Percentiles rank a stretch among this genome's conserved stretches.
These are phyloP conservation scores for Cataglyphis altisquamis DNA, from an alignment of 2,888 invertebrate species.

Conservation along the genomic window DNA sequence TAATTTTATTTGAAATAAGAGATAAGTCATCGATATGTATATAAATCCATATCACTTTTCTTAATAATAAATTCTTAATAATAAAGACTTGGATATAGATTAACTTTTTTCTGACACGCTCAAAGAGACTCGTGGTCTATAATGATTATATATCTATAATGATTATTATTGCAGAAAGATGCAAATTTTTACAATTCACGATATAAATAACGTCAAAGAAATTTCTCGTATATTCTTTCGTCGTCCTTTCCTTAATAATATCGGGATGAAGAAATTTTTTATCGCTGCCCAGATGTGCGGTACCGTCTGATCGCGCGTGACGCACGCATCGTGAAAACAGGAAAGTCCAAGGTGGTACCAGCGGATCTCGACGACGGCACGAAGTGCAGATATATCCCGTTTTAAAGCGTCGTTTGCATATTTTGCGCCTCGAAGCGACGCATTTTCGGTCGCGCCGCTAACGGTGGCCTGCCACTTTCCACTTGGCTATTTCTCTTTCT, in stretches of 20 bases:
- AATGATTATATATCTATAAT: not conserved
- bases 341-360: slow-evolving; percentile 56
- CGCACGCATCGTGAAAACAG: slow-evolving; percentile 56
- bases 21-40: not conserved
- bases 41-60: not conserved
- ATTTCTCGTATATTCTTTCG: not conserved
- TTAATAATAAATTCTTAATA: too few relatives aligned
- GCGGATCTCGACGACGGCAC: slow-evolving; percentile 62
- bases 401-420: slow-evolving; percentile 83
- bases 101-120: not conserved
- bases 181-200: not conserved
- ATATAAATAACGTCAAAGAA: not conserved
- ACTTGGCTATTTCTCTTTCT: slow-evolving; percentile 66
- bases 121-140: not conserved
- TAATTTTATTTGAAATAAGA: not conserved
- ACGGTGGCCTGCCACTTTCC: slow-evolving; percentile 78
- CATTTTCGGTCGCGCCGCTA: slow-evolving; percentile 77
- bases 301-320: slow-evolving; percentile 24
- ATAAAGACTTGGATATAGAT: not conserved
- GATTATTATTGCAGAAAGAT: not conserved
- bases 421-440: slow-evolving; percentile 77
- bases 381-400: slow-evolving; percentile 83
- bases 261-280: slow-evolving; percentile 54
- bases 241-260: not conserved
- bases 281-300: slow-evolving; percentile 63